These are phyloP conservation scores for Calameuta idolon DNA, from an alignment of 2,888 invertebrate genomes.

Conservation along the genomic window DNA sequence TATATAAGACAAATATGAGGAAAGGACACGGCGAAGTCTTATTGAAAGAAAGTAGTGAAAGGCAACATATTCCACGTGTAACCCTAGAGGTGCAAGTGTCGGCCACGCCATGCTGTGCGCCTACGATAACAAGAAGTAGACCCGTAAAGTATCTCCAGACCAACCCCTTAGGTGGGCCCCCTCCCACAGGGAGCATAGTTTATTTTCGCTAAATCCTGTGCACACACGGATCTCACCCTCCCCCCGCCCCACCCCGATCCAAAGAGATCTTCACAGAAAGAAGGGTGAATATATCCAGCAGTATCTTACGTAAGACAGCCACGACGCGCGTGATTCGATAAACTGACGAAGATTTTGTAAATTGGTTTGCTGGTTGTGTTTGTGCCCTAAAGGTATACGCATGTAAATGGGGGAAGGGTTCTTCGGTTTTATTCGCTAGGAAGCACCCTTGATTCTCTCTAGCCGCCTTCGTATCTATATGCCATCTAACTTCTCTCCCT, in stretches of 20 bases:
- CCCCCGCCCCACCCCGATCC: not conserved
- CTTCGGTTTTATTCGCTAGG: not conserved
- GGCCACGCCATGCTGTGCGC: not conserved
- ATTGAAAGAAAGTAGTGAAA: not conserved
- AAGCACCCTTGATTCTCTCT: not conserved
- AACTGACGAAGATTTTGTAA: constrained; percentile 48
- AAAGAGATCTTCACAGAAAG: not conserved
- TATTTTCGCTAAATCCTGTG: constrained; percentile 2
- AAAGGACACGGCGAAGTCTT: not conserved
- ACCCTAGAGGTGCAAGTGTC: not conserved
- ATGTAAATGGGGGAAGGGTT: constrained; percentile 14
- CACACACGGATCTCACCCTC: not conserved
- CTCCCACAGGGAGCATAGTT: not conserved
- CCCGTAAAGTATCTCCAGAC: not conserved
- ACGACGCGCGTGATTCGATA: constrained; percentile 43
- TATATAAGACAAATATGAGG: not conserved
- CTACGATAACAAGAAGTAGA: constrained; percentile 2
- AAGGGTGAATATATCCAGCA: not conserved
- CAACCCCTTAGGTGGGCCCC: not conserved
- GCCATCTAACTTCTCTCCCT: not conserved
- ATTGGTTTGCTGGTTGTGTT: constrained; percentile 37
- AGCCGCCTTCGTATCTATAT: not conserved
- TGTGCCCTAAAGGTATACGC: constrained; percentile 15
- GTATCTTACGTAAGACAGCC: constrained; percentile 10
- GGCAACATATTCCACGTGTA: not conserved